Evolutionary conservation across 2,797 vertebrate genomes (phyloP).

Genomic region (Coluber constrictor): DNA sequence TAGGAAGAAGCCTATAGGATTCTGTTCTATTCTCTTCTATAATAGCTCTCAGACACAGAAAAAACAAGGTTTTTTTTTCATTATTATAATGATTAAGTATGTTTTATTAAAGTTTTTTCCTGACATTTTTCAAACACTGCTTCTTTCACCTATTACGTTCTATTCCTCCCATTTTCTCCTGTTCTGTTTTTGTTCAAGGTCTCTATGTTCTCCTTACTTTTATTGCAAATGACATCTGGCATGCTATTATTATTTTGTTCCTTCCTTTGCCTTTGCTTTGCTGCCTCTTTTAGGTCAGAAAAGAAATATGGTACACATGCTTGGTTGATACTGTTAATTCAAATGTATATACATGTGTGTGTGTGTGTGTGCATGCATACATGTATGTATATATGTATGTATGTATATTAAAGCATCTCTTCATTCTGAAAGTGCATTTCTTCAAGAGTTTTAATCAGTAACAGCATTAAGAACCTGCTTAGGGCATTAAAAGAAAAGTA

Average conservation of each 20-base stretch:
- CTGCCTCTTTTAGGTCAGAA: conserved; percentile 3
- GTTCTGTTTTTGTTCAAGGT: conserved; percentile 50
- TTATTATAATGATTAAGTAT: conserved; percentile 56
- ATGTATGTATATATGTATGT: too few species aligned
- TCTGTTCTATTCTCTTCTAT: conserved; percentile 1
- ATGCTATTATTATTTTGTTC: conserved; percentile 16
- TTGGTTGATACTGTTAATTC: neutral
- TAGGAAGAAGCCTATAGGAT: conserved; percentile 40
- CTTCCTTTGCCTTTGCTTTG: conserved; percentile 22
- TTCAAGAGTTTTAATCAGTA: neutral
- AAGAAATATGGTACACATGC: conserved; percentile 17
- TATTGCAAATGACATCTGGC: conserved; percentile 34
- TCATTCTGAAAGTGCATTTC: conserved; percentile 11
- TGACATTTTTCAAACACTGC: conserved; percentile 45
- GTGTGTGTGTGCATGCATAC: too few species aligned
- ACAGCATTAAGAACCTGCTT: neutral
- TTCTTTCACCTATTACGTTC: conserved; percentile 23
- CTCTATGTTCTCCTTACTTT: conserved; percentile 35
- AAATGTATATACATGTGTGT: neutral
- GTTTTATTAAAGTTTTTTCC: conserved; percentile 58
- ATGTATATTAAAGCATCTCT: conserved; percentile 21
- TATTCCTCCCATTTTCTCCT: conserved; percentile 15
- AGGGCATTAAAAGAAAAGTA: neutral
- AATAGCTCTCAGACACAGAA: conserved; percentile 49
- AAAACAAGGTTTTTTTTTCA: conserved; percentile 6